Conservation (phyloP, 2,888 invertebrate species). For the Trissonchulus latispiculum region DNA sequence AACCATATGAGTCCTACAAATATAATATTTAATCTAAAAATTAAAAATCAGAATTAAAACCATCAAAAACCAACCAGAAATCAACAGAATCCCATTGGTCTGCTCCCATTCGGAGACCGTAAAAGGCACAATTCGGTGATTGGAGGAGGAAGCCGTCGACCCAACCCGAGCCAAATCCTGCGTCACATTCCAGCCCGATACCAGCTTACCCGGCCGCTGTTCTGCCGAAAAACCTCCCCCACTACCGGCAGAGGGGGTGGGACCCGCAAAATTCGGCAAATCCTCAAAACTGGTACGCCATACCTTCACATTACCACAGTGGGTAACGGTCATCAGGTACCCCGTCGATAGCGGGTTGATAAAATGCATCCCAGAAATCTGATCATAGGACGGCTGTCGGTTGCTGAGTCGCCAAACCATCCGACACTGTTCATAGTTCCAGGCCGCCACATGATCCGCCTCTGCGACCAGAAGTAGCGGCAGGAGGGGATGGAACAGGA, state of each 20-base stretch:
- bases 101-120: slow-evolving; percentile 7
- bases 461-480: slow-evolving; percentile 75
- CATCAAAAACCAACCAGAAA: not conserved
- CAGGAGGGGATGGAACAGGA: slow-evolving; percentile 80
- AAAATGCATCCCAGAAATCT: not conserved
- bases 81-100: not conserved
- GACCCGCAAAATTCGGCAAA: not conserved
- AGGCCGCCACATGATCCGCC: slow-evolving; percentile 64
- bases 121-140: not conserved
- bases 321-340: slow-evolving; percentile 63
- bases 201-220: not conserved
- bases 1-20: no score
- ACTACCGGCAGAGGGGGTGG: no score
- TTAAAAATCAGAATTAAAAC: not conserved
- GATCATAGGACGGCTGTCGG: not conserved
- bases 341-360: slow-evolving; percentile 50
- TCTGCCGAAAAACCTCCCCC: not conserved
- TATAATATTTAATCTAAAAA: no score
- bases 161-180: not conserved
- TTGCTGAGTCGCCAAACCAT: slow-evolving; percentile 34
- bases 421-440: slow-evolving; percentile 69
- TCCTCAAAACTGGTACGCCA: slow-evolving; percentile 52
- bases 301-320: slow-evolving; percentile 65
- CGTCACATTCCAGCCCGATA: not conserved
- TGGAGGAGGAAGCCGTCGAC: no score